A percentile compares a stretch with the other conserved stretches of the same genome.
Evolutionary conservation across 1,140 invertebrate species (phyloP).

Genomic region (Orius insidiosus): DNA sequence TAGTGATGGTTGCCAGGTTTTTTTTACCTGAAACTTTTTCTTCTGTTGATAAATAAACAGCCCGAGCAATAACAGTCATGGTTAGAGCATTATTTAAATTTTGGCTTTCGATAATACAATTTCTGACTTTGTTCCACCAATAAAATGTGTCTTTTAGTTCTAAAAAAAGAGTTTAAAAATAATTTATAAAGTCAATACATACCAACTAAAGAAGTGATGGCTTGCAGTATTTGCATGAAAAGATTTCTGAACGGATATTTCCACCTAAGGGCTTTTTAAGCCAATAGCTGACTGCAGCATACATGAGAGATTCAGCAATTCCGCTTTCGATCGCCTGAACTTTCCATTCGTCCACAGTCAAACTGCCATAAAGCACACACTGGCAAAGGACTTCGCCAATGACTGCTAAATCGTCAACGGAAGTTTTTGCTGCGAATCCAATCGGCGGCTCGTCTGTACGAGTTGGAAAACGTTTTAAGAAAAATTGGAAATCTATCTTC

Average conservation of each 20-base stretch:
- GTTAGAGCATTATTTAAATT: conserved; percentile 53
- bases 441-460: neutral
- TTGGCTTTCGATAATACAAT: conserved; percentile 44
- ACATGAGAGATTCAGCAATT: conserved; percentile 40
- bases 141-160: conserved; percentile 8
- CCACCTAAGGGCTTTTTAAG: conserved; percentile 30
- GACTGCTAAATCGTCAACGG: conserved; percentile 3
- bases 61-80: conserved; percentile 56
- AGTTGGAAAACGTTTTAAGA: conserved; percentile 31
- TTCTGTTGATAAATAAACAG: conserved; percentile 39
- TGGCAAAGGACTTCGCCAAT: conserved; percentile 35
- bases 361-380: conserved; percentile 35
- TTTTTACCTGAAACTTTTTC: conserved; percentile 19
- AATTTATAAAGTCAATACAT: conserved; percentile 9
- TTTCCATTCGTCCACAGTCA: conserved; percentile 29
- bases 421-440: conserved; percentile 1
- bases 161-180: conserved; percentile 6
- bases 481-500: conserved; percentile 65
- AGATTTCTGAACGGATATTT: conserved; percentile 28
- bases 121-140: conserved; percentile 60
- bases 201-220: conserved; percentile 29
- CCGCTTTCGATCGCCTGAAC: conserved; percentile 32
- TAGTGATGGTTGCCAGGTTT: neutral
- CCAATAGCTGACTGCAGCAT: conserved; percentile 46
- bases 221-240: conserved; percentile 29